phyloP scores from a whole-genome alignment of 2,888 invertebrate species.

The Cremastinae sp. region DNA sequence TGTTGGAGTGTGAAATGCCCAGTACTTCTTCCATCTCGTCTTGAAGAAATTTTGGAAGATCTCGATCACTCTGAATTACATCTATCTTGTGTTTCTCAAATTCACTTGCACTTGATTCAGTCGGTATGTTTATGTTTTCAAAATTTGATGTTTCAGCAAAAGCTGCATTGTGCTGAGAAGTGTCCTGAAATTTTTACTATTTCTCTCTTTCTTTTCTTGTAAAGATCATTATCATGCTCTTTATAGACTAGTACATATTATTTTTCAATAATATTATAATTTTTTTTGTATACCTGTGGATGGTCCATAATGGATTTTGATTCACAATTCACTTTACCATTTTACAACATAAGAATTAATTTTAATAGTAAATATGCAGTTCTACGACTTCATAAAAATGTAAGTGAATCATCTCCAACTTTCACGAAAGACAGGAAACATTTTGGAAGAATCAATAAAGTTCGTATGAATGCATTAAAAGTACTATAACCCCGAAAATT shows the following conservation, averaged over 20 bases:
- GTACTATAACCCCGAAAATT: too few relatives aligned
- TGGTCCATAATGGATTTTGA: slow-evolving; percentile 39
- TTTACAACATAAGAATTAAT: too few relatives aligned
- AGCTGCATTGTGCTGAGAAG: neutral
- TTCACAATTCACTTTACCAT: neutral
- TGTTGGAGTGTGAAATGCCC: slow-evolving; percentile 51
- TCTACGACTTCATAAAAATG: too few relatives aligned
- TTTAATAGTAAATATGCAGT: too few relatives aligned
- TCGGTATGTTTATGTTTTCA: slow-evolving; percentile 13
- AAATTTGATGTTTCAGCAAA: slow-evolving; percentile 3
- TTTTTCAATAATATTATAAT: too few relatives aligned
- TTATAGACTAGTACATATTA: too few relatives aligned
- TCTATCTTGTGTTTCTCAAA: slow-evolving; percentile 13
- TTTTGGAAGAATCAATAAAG: slow-evolving; percentile 33
- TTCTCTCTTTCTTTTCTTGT: too few relatives aligned
- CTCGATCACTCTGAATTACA: slow-evolving; percentile 63
- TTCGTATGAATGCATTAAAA: slow-evolving; percentile 6
- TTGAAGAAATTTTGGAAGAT: slow-evolving; percentile 69
- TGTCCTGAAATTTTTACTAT: slow-evolving; percentile 29
- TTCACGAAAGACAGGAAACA: neutral
- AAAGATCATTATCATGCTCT: too few relatives aligned
- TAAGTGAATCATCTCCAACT: slow-evolving; percentile 12
- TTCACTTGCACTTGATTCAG: neutral
- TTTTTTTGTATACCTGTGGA: slow-evolving; percentile 53
- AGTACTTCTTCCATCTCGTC: slow-evolving; percentile 64